phyloP scores from a whole-genome alignment of 2,797 vertebrate genomes.

The Zalophus californianus region DNA sequence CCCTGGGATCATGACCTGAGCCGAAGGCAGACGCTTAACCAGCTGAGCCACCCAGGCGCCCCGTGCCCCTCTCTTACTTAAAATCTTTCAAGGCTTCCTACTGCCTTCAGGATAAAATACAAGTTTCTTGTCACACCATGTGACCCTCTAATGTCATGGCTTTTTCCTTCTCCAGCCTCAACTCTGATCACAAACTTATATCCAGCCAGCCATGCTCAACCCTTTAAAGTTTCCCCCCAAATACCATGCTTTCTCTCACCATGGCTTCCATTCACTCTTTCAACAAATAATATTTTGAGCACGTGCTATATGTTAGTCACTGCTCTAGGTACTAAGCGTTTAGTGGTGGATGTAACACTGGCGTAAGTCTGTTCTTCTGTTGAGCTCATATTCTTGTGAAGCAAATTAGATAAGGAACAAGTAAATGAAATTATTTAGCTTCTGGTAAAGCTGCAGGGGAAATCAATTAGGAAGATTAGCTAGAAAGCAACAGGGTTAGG shows the following conservation, averaged over 20 bases:
- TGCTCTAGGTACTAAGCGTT: background rate
- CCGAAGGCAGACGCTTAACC: too few species aligned
- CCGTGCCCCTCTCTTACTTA: background rate
- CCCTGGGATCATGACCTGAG: too few species aligned
- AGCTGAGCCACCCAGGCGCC: too few species aligned
- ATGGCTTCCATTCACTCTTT: background rate
- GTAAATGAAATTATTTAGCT: background rate
- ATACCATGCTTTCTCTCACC: background rate
- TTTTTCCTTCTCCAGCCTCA: background rate
- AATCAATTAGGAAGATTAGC: background rate
- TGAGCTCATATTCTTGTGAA: background rate
- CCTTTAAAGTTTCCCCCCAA: background rate
- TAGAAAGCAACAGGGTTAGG: background rate
- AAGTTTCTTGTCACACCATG: background rate
- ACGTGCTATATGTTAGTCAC: background rate
- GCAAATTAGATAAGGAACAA: background rate
- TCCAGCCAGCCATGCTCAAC: background rate
- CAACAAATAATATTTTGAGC: background rate
- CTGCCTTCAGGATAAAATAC: conserved; percentile 2
- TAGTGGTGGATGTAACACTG: background rate
- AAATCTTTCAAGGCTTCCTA: background rate
- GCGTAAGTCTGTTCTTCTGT: background rate
- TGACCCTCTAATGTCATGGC: background rate
- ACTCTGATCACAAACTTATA: background rate
- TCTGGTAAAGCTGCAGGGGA: background rate